Base-by-base conservation (phyloP, 2,888 invertebrate species). In the Dinocampus coccinellae region DNA sequence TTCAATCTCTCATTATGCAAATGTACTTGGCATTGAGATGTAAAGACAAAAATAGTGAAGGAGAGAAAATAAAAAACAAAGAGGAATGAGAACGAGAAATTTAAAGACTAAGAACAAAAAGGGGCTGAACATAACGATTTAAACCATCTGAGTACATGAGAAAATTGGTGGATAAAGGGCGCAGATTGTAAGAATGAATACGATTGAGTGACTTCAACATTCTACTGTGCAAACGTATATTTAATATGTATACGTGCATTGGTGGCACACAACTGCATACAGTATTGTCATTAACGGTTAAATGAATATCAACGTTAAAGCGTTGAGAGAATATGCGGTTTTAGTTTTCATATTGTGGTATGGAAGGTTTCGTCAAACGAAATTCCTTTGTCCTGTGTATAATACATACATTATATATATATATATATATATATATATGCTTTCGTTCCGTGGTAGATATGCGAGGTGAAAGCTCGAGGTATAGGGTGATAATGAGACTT, bases 321-420 rank as follows among this genome's bases (percentile, higher is more conserved):
- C 10, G 53, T 33, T 9, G 65, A 57, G 29, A 20, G 36, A 62
- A 57, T 22, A 33, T 53, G 47, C 11, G 42, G 63, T 62, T 62
- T 33, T 36, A 55, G 16, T 34, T 1, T 10, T 61, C 61, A 13
- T 61, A 47, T 20, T 42, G 29, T 61, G 42, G 62, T 11, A 66
- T 55, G 26, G 36, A 6, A 42, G 53, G 16, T 36, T 47, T 34
- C 65, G 11, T 55, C 52, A 61, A 60, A 73, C 58, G 71, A 76
- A 74, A 73, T 66, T 52, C 68, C 76, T 74, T 74, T 76, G 76
- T 74, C 65, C 57, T 42, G 67, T 69, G 70, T 69, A 73, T 71
- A 67, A 73, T 70, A 69, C 67, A 20, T 60, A 67, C 62, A 9
- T 47, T 16, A 47, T 16, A 47, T 16, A 47, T 47, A 47, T 47